These are phyloP conservation scores for Eupithecia exiguata DNA, from an alignment of 2,888 invertebrate species.

Conservation along the genomic window DNA sequence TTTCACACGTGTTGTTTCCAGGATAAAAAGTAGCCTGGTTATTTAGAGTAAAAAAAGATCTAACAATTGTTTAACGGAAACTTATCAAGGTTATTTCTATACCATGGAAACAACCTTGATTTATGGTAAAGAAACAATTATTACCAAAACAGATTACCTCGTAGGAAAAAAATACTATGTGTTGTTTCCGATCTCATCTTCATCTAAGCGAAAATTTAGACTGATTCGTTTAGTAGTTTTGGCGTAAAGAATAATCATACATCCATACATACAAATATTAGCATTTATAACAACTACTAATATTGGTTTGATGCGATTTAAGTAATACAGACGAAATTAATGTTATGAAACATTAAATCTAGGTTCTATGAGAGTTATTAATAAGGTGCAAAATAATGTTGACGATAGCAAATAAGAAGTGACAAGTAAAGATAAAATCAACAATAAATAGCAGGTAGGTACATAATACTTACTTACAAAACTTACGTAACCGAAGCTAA, in stretches of 20 bases:
- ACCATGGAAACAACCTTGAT: too few species aligned
- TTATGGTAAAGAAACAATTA: too few species aligned
- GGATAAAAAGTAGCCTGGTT: not conserved
- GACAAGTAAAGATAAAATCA: constrained; percentile 37
- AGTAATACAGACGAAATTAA: not conserved
- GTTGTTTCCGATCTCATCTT: too few species aligned
- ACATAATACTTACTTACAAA: not conserved
- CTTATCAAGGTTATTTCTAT: too few species aligned
- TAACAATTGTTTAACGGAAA: too few species aligned
- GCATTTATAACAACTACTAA: not conserved
- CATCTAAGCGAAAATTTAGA: not conserved
- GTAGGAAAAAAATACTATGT: too few species aligned
- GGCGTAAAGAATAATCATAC: not conserved
- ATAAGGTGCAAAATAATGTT: not conserved
- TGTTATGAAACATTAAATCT: not conserved
- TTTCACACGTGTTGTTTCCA: not conserved
- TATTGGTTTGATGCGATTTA: not conserved
- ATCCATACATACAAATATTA: not conserved
- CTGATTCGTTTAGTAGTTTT: not conserved
- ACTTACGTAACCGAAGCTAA: constrained; percentile 52
- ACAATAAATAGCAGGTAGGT: not conserved
- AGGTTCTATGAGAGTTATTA: not conserved
- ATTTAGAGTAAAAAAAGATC: not conserved
- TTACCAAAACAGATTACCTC: too few species aligned
- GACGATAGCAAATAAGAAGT: constrained; percentile 33